Conservation (phyloP, 1,140 invertebrate species). For the Drosophila subobscura region DNA sequence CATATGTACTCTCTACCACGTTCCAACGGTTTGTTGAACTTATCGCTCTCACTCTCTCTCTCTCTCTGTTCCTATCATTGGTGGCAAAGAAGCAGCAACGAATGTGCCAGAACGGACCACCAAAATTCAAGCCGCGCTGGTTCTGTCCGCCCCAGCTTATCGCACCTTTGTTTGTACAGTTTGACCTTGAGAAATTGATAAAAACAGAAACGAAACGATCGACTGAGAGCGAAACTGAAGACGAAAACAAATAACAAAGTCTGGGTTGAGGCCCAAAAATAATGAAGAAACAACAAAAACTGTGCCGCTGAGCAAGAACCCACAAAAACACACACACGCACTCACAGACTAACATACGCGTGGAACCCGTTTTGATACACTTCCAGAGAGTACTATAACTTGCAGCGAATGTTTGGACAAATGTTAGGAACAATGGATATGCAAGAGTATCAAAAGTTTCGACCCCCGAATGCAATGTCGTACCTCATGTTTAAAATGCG, state of each 20-base stretch:
- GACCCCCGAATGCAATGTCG: no score
- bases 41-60: constrained; percentile 2
- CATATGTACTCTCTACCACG: not conserved
- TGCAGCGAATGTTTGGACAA: no score
- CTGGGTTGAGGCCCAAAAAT: constrained; percentile 19
- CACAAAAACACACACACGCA: constrained; percentile 3
- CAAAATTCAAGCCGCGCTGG: constrained; percentile 21
- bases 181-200: constrained; percentile 41
- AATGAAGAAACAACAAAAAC: not conserved
- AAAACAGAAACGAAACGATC: constrained; percentile 18
- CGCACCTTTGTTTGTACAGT: constrained; percentile 20
- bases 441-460: no score
- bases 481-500: constrained; percentile 50
- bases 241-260: constrained; percentile 20
- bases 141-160: constrained; percentile 11
- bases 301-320: not conserved
- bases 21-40: constrained; percentile 56
- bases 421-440: no score
- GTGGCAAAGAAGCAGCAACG: not conserved
- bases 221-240: not conserved
- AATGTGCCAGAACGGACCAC: constrained; percentile 43
- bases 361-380: constrained; percentile 58
- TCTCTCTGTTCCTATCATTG: constrained; percentile 2
- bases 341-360: constrained; percentile 2
- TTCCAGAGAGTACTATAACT: no score